Evolutionary conservation across 2,888 invertebrate genomes (phyloP).

Genomic region (Linnaemya tessellans): DNA sequence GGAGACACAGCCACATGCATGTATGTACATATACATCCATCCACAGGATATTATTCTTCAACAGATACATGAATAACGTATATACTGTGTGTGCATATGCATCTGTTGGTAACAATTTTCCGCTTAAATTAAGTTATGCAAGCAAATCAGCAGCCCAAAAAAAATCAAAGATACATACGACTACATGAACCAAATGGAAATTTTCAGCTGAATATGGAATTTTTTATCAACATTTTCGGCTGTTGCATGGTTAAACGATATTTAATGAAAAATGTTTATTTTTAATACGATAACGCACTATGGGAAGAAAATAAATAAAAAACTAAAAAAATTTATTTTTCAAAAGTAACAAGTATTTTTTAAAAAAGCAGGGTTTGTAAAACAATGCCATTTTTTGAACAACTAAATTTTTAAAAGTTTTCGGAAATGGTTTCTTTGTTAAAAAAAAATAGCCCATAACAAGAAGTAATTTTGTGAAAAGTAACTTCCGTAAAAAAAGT

Average conservation of each 20-base stretch:
- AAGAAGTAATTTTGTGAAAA: no score
- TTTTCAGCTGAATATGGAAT: slow-evolving; percentile 1
- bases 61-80: background rate
- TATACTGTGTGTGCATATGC: background rate
- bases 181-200: background rate
- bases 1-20: background rate
- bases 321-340: no score
- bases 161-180: background rate
- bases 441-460: no score
- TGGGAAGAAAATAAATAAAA: background rate
- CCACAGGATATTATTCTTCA: slow-evolving; percentile 7
- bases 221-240: background rate
- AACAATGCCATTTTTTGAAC: no score
- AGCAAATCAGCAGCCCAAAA: slow-evolving; percentile 22
- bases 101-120: slow-evolving; percentile 24
- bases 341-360: no score
- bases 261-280: background rate
- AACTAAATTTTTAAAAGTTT: no score
- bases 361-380: no score
- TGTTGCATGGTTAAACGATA: background rate
- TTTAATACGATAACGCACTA: background rate
- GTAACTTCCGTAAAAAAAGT: no score
- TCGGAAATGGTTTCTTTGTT: no score
- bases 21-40: background rate
- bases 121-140: slow-evolving; percentile 52